phyloP scores from a whole-genome alignment of 2,797 vertebrate genomes.

The Sebastes diaconus region DNA sequence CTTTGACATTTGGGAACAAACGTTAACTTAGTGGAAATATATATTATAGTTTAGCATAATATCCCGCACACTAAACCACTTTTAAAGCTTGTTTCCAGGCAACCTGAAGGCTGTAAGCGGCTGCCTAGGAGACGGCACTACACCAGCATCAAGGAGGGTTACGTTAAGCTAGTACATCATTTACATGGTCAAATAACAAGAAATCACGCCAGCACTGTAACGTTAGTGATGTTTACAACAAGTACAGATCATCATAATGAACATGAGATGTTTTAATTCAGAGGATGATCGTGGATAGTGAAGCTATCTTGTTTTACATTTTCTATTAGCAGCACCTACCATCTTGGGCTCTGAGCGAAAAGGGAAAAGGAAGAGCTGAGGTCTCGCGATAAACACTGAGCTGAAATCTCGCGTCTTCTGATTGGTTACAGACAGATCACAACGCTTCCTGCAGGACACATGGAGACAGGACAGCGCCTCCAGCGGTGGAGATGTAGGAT shows the following conservation, averaged over 20 bases:
- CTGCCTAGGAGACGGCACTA: neutral
- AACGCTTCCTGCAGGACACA: slow-evolving; percentile 22
- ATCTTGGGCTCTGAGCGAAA: slow-evolving; percentile 85
- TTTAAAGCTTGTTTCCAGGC: neutral
- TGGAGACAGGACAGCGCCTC: slow-evolving; percentile 6
- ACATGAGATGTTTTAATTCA: neutral
- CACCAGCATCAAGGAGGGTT: neutral
- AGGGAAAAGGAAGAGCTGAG: slow-evolving; percentile 81
- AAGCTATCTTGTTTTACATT: slow-evolving; percentile 2
- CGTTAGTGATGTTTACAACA: neutral
- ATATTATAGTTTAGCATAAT: accelerated
- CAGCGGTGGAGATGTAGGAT: slow-evolving; percentile 3
- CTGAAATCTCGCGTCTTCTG: slow-evolving; percentile 56
- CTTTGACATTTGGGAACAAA: neutral
- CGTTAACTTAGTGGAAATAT: accelerated
- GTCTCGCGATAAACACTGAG: slow-evolving; percentile 82
- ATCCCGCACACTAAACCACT: accelerated
- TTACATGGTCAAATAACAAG: neutral
- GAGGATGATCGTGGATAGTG: slow-evolving; percentile 76
- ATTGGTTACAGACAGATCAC: slow-evolving; percentile 66
- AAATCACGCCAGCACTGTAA: slow-evolving; percentile 28
- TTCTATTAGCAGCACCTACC: slow-evolving; percentile 77
- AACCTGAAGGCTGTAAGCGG: neutral
- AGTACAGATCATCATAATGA: accelerated
- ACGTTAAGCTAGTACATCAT: slow-evolving; percentile 8